Percentiles rank a stretch among this genome's conserved stretches.
Evolutionary conservation across 1,140 invertebrate species (phyloP).

Genomic region (Drosophila sturtevanti): DNA sequence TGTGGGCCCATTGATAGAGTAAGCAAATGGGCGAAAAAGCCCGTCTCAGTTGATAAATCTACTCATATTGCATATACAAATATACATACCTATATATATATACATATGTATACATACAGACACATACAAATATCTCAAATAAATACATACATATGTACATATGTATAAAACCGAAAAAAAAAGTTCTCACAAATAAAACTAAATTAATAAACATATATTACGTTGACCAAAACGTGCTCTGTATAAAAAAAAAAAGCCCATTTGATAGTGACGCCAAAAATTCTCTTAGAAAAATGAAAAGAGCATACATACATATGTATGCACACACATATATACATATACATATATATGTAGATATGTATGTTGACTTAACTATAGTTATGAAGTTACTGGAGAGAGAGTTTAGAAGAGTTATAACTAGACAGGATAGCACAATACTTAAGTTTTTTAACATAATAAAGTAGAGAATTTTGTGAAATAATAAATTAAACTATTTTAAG

Average conservation of each 20-base stretch:
- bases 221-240: slow-evolving; percentile 41
- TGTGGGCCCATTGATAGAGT: slow-evolving; percentile 61
- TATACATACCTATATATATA: slow-evolving; percentile 10
- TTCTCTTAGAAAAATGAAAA: neutral
- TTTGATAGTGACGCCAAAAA: neutral
- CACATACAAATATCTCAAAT: slow-evolving; percentile 13
- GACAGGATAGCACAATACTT: no score
- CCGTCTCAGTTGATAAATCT: slow-evolving; percentile 54
- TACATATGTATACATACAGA: slow-evolving; percentile 16
- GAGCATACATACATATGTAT: no score
- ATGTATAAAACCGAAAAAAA: slow-evolving; percentile 1
- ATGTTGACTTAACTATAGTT: no score
- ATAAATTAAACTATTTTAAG: no score
- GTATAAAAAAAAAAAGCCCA: slow-evolving; percentile 24
- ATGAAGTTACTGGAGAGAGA: no score
- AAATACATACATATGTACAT: no score
- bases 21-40: slow-evolving; percentile 44
- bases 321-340: no score
- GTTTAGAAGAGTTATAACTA: no score
- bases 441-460: no score
- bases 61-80: slow-evolving; percentile 5
- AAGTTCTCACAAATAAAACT: neutral
- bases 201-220: slow-evolving; percentile 34
- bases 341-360: no score
- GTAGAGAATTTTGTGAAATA: no score